Conservation (phyloP, 2,888 invertebrate species). For the Phortica okadai region DNA sequence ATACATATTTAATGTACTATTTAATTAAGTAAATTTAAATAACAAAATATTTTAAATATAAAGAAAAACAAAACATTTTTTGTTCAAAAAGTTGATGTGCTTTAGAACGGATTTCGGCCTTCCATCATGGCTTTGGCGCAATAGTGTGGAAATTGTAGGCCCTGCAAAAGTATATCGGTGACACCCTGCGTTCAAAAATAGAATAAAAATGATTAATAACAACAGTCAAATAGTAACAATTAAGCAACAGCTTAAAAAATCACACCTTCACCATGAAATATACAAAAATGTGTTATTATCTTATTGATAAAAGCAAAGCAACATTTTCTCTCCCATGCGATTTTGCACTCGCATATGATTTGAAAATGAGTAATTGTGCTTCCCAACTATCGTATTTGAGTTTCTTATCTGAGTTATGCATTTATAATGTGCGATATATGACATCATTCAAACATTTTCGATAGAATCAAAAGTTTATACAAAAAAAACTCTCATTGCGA, state of each 20-base stretch:
- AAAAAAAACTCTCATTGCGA: neutral
- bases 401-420: neutral
- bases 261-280: neutral
- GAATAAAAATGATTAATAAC: conserved; percentile 8
- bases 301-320: neutral
- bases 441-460: neutral
- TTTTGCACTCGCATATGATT: neutral
- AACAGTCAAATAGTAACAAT: neutral
- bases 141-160: conserved; percentile 84
- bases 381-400: no score
- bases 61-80: neutral
- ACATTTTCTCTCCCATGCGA: conserved; percentile 25
- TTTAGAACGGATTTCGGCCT: conserved; percentile 78
- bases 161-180: conserved; percentile 82
- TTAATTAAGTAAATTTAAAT: neutral
- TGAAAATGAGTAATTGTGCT: neutral
- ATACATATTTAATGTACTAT: no score
- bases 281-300: neutral
- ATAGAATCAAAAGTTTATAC: neutral
- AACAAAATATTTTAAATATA: neutral
- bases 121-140: conserved; percentile 85
- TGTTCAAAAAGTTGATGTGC: neutral
- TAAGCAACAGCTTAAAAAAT: neutral
- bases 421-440: neutral
- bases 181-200: conserved; percentile 78